These are phyloP conservation scores for Mantis religiosa DNA, from an alignment of 2,888 invertebrate species.

Conservation along the genomic window DNA sequence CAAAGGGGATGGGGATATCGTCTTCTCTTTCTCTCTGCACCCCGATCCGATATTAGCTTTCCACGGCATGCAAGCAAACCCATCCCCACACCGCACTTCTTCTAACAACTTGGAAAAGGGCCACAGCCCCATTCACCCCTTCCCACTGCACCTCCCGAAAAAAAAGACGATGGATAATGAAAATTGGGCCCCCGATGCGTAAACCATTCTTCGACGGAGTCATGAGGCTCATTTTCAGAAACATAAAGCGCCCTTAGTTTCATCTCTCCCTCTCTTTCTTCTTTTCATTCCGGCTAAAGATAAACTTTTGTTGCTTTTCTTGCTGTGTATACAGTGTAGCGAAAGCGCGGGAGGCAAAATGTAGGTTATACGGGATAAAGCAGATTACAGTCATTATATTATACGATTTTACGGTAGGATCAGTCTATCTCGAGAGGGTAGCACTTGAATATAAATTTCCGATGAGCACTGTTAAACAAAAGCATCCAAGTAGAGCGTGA, in stretches of 20 bases:
- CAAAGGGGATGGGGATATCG: background rate
- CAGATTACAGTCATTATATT: too few relatives aligned
- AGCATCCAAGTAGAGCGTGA: too few relatives aligned
- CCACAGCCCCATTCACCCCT: background rate
- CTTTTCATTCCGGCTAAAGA: background rate
- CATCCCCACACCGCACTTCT: background rate
- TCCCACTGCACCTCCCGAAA: background rate
- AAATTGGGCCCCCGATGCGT: background rate
- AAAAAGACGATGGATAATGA: constrained; percentile 13
- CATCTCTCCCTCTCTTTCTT: background rate
- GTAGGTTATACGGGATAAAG: background rate
- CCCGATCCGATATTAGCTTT: background rate
- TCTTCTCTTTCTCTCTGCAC: background rate
- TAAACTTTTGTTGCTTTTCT: background rate
- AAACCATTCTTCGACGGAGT: background rate
- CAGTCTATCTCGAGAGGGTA: too few relatives aligned
- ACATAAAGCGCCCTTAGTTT: background rate
- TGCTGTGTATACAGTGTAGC: background rate
- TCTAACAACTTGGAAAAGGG: background rate
- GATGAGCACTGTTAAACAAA: too few relatives aligned
- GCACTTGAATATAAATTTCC: too few relatives aligned
- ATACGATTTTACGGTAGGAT: too few relatives aligned
- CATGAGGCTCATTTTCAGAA: constrained; percentile 10
- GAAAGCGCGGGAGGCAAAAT: background rate
- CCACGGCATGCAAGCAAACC: background rate